Conservation (phyloP, 2,888 invertebrate genomes). For the Drosophila phalerata region DNA sequence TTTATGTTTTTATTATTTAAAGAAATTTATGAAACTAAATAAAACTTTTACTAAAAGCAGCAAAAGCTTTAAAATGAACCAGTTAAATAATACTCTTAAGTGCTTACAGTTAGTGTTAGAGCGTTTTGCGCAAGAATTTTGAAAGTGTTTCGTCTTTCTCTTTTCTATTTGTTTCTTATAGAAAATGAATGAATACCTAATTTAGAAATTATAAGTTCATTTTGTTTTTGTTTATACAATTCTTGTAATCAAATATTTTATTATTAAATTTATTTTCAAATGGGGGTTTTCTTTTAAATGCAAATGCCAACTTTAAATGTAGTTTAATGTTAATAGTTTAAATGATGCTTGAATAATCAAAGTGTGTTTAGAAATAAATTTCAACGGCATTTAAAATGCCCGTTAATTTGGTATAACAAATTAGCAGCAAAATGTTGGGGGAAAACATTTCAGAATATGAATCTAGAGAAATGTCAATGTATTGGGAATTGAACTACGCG, state of each 20-base stretch:
- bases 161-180: slow-evolving; percentile 38
- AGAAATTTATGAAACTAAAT: slow-evolving; percentile 65
- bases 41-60: slow-evolving; percentile 60
- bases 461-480: slow-evolving; percentile 40
- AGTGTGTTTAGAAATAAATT: slow-evolving; percentile 35
- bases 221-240: slow-evolving; percentile 60
- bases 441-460: slow-evolving; percentile 12
- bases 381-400: slow-evolving; percentile 55
- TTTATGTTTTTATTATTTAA: slow-evolving; percentile 67
- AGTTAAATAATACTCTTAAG: slow-evolving; percentile 71
- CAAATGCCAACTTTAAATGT: slow-evolving; percentile 54
- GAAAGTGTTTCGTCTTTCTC: slow-evolving; percentile 18
- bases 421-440: slow-evolving; percentile 35
- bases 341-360: slow-evolving; percentile 22
- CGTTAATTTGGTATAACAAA: slow-evolving; percentile 68
- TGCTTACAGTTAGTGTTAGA: slow-evolving; percentile 63
- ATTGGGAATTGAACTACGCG: slow-evolving; percentile 57
- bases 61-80: slow-evolving; percentile 52
- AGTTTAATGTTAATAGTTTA: slow-evolving; percentile 31
- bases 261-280: slow-evolving; percentile 37
- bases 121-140: slow-evolving; percentile 53
- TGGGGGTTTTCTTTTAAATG: slow-evolving; percentile 41
- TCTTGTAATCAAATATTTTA: slow-evolving; percentile 39
- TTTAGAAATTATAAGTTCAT: slow-evolving; percentile 43
- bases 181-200: slow-evolving; percentile 49